Evolutionary conservation across 2,888 invertebrate species (phyloP), one percentile per base, ranked within the genome.

Genomic region (Lampropteryx suffumata): DNA sequence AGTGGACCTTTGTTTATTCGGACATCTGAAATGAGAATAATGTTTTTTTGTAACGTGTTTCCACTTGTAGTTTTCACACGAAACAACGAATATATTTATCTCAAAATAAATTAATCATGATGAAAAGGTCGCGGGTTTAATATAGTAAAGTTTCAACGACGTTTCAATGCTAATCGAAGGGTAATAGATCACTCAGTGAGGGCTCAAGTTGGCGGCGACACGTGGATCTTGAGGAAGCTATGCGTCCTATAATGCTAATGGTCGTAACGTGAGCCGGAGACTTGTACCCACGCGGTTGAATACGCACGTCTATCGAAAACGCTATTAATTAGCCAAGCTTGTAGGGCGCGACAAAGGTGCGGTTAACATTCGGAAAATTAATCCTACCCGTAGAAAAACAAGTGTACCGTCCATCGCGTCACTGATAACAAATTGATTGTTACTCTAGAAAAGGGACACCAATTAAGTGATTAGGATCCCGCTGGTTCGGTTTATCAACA

Each of bases 321-420:
- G 77, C 79, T 82, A 82, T 88, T 88, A 88, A 90, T 89, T 89
- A 88, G 85, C 65, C 52, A 53, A 62, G 69, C 70, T 69, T 68
- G 68, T 66, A 64, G 80, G 87, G 88, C 67, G 88, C 75, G 86
- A 77, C 84, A 61, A 55, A 76, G 90, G 89, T 68, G 89, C 74
- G 88, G 87, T 79, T 80, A 76, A 79, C 84, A 84, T 87, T 86
- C 76, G 79, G 80, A 74, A 85, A 85, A 88, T 85, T 90, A 89
- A 84, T 87, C 84, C 83, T 80, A 83, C 77, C 81, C 73, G 76
- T 72, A 70, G 71, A 69, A 72, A 69, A 70, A 72, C 76, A 73
- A 78, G 77, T 71, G 69, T 75, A 77, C 64, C 58, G 43, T 26
- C 28, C 35, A 21, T 33, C 32, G 36, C 48, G 65, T 69, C 61